Base-by-base conservation (phyloP, 2,113 vertebrate genomes). In the Empidonax alnorum region DNA sequence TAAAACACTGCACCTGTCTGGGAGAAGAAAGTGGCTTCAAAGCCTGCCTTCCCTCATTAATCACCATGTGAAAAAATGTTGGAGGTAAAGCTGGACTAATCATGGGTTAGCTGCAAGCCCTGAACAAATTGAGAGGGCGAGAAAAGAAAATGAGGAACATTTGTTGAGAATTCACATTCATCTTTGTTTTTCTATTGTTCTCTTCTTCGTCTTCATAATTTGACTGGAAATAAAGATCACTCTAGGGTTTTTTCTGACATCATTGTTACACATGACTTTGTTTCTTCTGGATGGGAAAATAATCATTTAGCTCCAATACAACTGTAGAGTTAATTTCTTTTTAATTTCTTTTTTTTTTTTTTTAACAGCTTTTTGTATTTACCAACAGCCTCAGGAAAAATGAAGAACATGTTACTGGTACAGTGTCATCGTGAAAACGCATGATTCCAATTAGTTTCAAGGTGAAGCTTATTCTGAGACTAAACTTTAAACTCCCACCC, bases 1-100 rank as follows among this genome's bases (percentile, higher is more conserved):
- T 98, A 98, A 99, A 98, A 96, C 94, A 98, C 96, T 97, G 96
- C 97, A 99, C 96, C 97, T 98, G 97, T 96, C 96, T 94, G 84
- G 65, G 69, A 95, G 71, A 93, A 96, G 93, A 94, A 77, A 92
- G 74, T 65, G 71, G 65, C 96, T 98, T 98, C 97, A 99, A 98
- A 97, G 98, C 93, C 97, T 97, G 98, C 97, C 90, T 97, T 92
- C 76, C 83, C 93, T 97, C 92, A 95, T 90, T 91, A 97, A 95
- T 94, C 95, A 97, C 65, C 30, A 92, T 68, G 82, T 68, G 88
- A 95, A 95, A 96, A 96, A 96, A 76, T 59, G 68, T 68, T 76
- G 42, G 62, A 82, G 77, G 53, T 46, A 86, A 96, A 90, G 63
- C 93, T 65, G 58, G 44, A 63, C 77, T 93, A 96, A 90, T 69